phyloP scores from a whole-genome alignment of 2,113 vertebrate genomes.

The Thalassoma bifasciatum region DNA sequence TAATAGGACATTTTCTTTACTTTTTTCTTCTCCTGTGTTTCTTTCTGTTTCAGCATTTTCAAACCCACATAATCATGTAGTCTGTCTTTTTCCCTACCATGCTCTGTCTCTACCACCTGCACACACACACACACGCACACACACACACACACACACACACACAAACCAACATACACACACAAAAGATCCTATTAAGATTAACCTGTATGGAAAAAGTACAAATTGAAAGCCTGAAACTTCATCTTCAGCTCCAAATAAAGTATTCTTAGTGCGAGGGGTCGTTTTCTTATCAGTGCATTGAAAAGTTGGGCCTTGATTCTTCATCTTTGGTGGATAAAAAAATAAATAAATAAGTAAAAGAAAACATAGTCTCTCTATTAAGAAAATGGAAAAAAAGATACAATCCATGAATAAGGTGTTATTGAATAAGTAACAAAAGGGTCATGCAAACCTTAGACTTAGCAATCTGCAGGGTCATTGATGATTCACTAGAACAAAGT shows the following conservation, averaged over 20 bases:
- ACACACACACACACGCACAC: not conserved
- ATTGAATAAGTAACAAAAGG: not conserved
- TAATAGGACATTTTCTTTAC: slow-evolving; percentile 47
- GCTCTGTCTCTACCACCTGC: too few species aligned
- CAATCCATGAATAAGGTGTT: not conserved
- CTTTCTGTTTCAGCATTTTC: slow-evolving; percentile 17
- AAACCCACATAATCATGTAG: too few species aligned
- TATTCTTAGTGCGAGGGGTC: slow-evolving; percentile 33
- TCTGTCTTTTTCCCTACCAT: too few species aligned
- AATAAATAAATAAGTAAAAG: not conserved
- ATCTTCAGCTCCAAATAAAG: slow-evolving; percentile 60
- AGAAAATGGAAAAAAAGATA: too few species aligned
- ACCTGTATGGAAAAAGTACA: slow-evolving; percentile 63
- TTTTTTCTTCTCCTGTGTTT: slow-evolving; percentile 36
- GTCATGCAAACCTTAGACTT: not conserved
- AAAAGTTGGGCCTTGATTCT: slow-evolving; percentile 51
- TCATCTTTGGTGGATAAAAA: slow-evolving; percentile 12
- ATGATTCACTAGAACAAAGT: too few species aligned
- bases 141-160: not conserved
- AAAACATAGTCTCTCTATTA: slow-evolving; percentile 12
- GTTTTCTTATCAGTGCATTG: slow-evolving; percentile 43
- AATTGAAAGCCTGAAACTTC: slow-evolving; percentile 73
- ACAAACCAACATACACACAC: not conserved
- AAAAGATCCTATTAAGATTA: slow-evolving; percentile 78
- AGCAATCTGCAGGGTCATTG: too few species aligned